Evolutionary conservation across 1,140 invertebrate species (phyloP), one percentile per base, ranked within the genome.

Genomic region (Drosophila kurseongensis): DNA sequence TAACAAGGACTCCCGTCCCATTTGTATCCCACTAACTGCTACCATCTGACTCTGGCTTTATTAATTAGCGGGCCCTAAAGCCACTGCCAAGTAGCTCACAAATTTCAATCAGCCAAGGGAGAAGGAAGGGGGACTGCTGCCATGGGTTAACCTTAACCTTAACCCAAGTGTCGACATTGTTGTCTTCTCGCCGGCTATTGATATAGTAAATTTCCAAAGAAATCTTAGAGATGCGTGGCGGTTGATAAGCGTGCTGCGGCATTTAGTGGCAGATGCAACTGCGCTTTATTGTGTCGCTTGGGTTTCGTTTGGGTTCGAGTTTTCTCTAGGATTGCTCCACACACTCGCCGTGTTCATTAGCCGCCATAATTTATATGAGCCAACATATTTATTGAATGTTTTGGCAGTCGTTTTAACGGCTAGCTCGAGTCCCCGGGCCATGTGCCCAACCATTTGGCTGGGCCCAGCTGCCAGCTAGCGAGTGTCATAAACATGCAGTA

Each of bases 381-480:
- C 84, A 86, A 86, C 75, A 89, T 86, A 86, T 88, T 86, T 86
- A 86, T 88, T 88, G 83, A 88, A 86, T 86, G 83, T 86, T 86
- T 86, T 86, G 83, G 83, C 84, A 86, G 83, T 76, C 79, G 60
- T 52, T 88, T 88, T 79, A 86, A 86, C 84, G 83, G 83, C 83
- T 79, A 74, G 65, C 38, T 44, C 60, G 40, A 38, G 52, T 10
- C 56, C 56, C 54, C 59, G 54, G 45, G 47, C 44, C 62, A 57
- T 47, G 63, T 66, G 68, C 66, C 74, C 68, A 72, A 55, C 60
- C 59, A 84, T 75, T 80, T 74, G 80, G 55, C 58, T 55, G 58
- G 62, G 69, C 56, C 47, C 81, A 84, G 81, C 81, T 84, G 81
- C 81, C 77, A 79, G 54, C 36, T 68, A 44, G 79, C 59, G 51